Conservation (phyloP, 1,140 invertebrate species). For the Harpegnathos saltator region DNA sequence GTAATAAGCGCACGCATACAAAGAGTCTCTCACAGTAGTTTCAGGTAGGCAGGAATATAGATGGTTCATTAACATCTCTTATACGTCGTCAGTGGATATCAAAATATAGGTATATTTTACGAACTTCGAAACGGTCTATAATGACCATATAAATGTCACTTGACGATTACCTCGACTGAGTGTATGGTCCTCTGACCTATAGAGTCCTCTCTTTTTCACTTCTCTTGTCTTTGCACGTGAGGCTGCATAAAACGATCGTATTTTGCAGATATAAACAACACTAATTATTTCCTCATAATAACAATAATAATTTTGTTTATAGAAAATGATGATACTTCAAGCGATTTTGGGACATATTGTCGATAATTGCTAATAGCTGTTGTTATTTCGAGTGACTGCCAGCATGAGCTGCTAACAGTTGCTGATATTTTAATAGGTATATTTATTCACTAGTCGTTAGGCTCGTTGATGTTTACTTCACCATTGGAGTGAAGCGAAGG, state of each 20-base stretch:
- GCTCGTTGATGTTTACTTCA: neutral
- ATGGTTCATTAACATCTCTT: conserved; percentile 71
- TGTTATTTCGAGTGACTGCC: too few species aligned
- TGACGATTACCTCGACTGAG: conserved; percentile 52
- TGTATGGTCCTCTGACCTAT: conserved; percentile 49
- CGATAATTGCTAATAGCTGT: too few species aligned
- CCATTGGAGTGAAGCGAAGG: neutral
- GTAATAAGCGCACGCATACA: neutral
- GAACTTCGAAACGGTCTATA: conserved; percentile 57
- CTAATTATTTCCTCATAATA: conserved; percentile 18
- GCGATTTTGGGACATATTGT: too few species aligned
- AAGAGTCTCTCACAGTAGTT: conserved; percentile 43
- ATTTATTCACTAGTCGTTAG: neutral
- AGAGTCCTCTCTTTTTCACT: neutral
- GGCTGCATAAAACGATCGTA: conserved; percentile 9
- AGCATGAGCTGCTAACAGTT: too few species aligned
- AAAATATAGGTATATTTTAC: conserved; percentile 71
- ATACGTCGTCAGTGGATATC: conserved; percentile 43
- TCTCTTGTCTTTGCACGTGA: neutral
- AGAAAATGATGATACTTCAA: too few species aligned
- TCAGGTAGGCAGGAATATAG: conserved; percentile 42
- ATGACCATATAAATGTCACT: conserved; percentile 69
- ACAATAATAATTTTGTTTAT: too few species aligned
- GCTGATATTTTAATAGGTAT: neutral
- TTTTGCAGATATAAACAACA: conserved; percentile 9